Percentiles rank a stretch among this genome's conserved stretches.
These are phyloP conservation scores for Drosophila niveifrons DNA, from an alignment of 2,888 invertebrate species.

Conservation along the genomic window DNA sequence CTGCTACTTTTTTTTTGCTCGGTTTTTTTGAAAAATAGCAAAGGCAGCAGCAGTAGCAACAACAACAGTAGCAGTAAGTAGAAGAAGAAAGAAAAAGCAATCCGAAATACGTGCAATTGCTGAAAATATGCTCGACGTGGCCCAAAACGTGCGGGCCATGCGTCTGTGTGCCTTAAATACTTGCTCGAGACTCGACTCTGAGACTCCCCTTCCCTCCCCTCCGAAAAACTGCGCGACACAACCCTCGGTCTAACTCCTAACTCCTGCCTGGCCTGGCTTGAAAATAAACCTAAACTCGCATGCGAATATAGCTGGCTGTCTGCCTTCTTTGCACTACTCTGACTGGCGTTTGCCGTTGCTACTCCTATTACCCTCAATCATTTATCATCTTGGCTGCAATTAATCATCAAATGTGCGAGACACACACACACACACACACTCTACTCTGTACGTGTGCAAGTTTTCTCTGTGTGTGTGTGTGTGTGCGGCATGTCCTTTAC, in stretches of 20 bases:
- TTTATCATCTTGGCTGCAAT: slow-evolving; percentile 83
- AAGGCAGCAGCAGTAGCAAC: slow-evolving; percentile 41
- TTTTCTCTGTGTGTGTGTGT: not conserved
- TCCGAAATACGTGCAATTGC: slow-evolving; percentile 74
- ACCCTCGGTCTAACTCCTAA: slow-evolving; percentile 10
- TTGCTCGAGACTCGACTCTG: slow-evolving; percentile 26
- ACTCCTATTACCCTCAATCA: slow-evolving; percentile 79
- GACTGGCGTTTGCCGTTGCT: slow-evolving; percentile 57
- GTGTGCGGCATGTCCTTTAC: slow-evolving; percentile 36
- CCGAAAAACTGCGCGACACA: slow-evolving; percentile 17
- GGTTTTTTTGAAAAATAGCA: slow-evolving; percentile 43
- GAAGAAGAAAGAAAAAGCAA: slow-evolving; percentile 45
- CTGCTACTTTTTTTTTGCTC: slow-evolving; percentile 14
- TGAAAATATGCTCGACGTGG: slow-evolving; percentile 62
- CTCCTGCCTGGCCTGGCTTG: not conserved
- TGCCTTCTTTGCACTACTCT: slow-evolving; percentile 19
- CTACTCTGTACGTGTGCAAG: slow-evolving; percentile 4
- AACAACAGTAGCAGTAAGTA: slow-evolving; percentile 6
- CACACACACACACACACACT: slow-evolving; percentile 44
- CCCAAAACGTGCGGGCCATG: slow-evolving; percentile 60
- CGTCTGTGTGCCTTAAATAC: slow-evolving; percentile 66
- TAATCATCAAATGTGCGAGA: slow-evolving; percentile 80
- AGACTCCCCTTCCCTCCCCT: no score
- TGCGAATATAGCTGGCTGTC: slow-evolving; percentile 2
- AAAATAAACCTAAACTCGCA: slow-evolving; percentile 13